These are phyloP conservation scores for Macquaria ambigua DNA, from an alignment of 2,113 vertebrate genomes.

Conservation along the genomic window DNA sequence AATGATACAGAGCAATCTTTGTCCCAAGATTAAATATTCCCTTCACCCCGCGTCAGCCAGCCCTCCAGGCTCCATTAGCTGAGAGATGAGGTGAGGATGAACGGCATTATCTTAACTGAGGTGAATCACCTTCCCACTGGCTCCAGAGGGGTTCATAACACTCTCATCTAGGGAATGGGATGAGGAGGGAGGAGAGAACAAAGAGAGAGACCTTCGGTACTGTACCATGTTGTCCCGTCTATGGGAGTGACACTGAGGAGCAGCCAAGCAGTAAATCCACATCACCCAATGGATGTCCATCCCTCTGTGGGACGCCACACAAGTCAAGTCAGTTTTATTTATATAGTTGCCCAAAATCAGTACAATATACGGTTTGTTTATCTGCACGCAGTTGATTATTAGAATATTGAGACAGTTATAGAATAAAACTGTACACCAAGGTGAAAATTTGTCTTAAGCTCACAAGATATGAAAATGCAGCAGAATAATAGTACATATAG, in stretches of 20 bases:
- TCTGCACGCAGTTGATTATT: background rate
- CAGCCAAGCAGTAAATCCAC: slow-evolving; percentile 57
- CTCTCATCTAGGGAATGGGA: slow-evolving; percentile 50
- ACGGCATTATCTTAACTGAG: slow-evolving; percentile 72
- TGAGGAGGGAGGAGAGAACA: slow-evolving; percentile 10
- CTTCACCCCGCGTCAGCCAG: slow-evolving; percentile 32
- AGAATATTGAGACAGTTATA: background rate
- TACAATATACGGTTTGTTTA: too few species aligned
- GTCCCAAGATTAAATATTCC: slow-evolving; percentile 63
- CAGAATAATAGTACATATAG: background rate
- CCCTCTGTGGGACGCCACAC: slow-evolving; percentile 6
- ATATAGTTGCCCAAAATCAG: background rate
- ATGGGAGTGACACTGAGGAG: slow-evolving; percentile 28
- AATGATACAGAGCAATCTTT: slow-evolving; percentile 48
- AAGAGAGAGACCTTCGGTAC: slow-evolving; percentile 12
- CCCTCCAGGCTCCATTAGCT: slow-evolving; percentile 74
- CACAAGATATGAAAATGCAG: background rate
- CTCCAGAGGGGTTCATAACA: slow-evolving; percentile 68
- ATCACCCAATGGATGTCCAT: slow-evolving; percentile 39
- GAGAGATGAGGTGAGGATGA: slow-evolving; percentile 70
- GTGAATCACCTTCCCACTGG: slow-evolving; percentile 71
- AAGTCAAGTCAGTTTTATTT: slow-evolving; percentile 14
- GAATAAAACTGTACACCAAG: too few species aligned
- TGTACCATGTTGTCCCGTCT: slow-evolving; percentile 1
- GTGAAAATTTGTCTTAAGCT: background rate